Evolutionary conservation across 1,140 invertebrate genomes (phyloP).

Genomic region (Andricus grossulariae): DNA sequence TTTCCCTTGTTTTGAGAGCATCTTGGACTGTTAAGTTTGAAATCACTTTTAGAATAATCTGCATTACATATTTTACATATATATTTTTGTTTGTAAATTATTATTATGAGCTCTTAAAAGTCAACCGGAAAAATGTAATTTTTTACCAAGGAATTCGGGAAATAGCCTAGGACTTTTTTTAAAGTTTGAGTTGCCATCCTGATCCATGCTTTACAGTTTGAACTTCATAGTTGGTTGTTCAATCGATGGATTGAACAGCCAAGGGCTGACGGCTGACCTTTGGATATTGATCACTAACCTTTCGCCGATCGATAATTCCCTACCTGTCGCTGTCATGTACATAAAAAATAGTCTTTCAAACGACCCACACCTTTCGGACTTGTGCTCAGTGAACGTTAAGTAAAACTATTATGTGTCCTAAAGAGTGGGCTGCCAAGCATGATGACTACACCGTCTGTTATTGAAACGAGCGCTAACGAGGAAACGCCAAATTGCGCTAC

Average conservation of each 20-base stretch:
- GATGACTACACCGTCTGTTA: not conserved
- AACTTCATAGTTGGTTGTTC: no score
- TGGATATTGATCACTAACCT: slow-evolving; percentile 40
- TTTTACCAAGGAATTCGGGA: no score
- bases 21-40: no score
- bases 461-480: slow-evolving; percentile 42
- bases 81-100: no score
- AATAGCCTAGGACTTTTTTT: no score
- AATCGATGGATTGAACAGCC: slow-evolving; percentile 21
- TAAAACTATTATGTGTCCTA: slow-evolving; percentile 8
- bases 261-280: slow-evolving; percentile 39
- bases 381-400: slow-evolving; percentile 6
- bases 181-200: no score
- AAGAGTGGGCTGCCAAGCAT: slow-evolving; percentile 21
- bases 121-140: no score
- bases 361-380: not conserved
- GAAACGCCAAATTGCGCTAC: slow-evolving; percentile 46
- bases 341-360: not conserved
- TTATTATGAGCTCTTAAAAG: no score
- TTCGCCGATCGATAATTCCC: slow-evolving; percentile 36
- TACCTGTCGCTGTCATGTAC: not conserved
- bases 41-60: no score
- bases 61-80: no score
- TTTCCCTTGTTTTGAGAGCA: no score
- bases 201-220: no score